Evolutionary conservation across 1,140 invertebrate species (phyloP).

Genomic region (Nasonia giraulti): DNA sequence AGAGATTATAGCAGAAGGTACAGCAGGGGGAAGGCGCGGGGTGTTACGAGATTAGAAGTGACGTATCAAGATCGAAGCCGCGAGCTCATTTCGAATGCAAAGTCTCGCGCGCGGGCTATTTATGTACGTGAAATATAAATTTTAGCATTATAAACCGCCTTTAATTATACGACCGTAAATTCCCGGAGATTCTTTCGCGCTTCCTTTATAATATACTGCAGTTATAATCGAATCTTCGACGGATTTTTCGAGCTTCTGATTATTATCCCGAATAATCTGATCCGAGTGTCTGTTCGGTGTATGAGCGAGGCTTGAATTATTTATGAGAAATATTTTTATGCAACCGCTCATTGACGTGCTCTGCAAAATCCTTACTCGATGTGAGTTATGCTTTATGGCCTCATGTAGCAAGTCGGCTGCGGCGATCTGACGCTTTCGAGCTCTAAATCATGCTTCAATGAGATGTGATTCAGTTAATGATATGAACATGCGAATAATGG

Average conservation of each 20-base stretch:
- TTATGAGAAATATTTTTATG: not conserved
- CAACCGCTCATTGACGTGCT: not conserved
- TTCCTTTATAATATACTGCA: not conserved
- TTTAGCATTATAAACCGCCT: too few species aligned
- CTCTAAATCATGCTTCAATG: too few species aligned
- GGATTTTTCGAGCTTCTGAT: constrained; percentile 35
- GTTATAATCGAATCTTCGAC: constrained; percentile 17
- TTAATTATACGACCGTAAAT: constrained; percentile 4
- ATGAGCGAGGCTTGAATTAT: not conserved
- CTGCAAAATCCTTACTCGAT: too few species aligned
- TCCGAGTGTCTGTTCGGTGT: not conserved
- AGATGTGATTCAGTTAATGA: too few species aligned
- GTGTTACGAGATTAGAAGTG: too few species aligned
- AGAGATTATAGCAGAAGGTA: too few species aligned
- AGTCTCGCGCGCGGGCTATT: not conserved
- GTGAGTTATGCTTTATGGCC: too few species aligned
- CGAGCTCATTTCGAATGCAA: constrained; percentile 14
- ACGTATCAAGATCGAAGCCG: too few species aligned
- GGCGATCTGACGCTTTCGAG: too few species aligned
- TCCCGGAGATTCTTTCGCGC: not conserved
- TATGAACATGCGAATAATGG: too few species aligned
- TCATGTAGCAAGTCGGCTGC: too few species aligned
- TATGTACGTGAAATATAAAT: constrained; percentile 20
- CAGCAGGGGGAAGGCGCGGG: too few species aligned
- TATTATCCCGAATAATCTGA: not conserved